Evolutionary conservation across 1,140 invertebrate species (phyloP), one percentile per base, ranked within the genome.

Genomic region (Bacillus rossius): DNA sequence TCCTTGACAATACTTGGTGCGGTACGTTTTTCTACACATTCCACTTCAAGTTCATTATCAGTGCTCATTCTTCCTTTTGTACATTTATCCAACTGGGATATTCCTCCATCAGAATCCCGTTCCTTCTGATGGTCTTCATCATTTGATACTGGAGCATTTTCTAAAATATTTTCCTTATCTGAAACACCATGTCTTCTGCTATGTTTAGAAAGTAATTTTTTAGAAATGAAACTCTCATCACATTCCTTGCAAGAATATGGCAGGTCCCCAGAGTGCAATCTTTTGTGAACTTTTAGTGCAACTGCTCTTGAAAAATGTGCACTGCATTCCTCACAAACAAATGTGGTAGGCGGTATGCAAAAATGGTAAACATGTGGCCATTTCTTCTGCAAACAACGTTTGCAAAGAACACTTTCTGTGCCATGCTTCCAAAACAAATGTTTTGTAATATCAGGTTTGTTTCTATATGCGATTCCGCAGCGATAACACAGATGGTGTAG

Each of bases 311-410:
- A 79, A 67, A 92, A 92, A 53, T 77, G 82, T 8, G 82, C 75
- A 66, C 81, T 83, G 70, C 91, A 94, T 64, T 90, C 86, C 60
- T 92, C 89, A 74, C 91, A 93, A 1, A 77, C 74, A 71, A 92
- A 92, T 23, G 80, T 75, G 14, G 79, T 75, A 4, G 90, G 87
- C 17, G 90, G 90, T 58, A 87, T 82, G 69, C 91, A 94, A 68
- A 92, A 93, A 68, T 94, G 91, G 75, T 92, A 94, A 8, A 92
- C 86, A 72, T 92, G 89, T 0, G 88, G 88, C 91, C 91, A 93
- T 64, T 91, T 91, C 67, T 92, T 92, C 62, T 92, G 87, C 3
- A 91, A 69, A 73, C 91, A 94, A 67, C 82, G 84, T 71, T 91
- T 91, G 70, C 91, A 94, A 3, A 86, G 72, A 2, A 89, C 84